phyloP scores from a whole-genome alignment of 2,113 vertebrate species.

The Planiliza haematocheilus region DNA sequence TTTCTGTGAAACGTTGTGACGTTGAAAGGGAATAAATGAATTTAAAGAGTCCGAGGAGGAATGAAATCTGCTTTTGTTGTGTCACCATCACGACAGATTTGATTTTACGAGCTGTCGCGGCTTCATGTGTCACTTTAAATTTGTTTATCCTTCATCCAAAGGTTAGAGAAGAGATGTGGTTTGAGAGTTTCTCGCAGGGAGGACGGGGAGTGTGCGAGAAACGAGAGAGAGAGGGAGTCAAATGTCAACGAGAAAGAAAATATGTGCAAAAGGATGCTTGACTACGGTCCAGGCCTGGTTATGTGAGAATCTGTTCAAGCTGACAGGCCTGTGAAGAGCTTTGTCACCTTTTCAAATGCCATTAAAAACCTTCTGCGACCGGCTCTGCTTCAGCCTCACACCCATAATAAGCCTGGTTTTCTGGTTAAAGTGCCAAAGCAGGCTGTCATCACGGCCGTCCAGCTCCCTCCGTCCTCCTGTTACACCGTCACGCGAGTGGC shows the following conservation, averaged over 20 bases:
- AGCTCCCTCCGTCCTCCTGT: too few species aligned
- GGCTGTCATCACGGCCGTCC: conserved; percentile 5
- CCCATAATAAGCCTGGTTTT: neutral
- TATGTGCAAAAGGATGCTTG: conserved; percentile 4
- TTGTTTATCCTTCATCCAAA: conserved; percentile 1
- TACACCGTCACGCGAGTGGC: too few species aligned
- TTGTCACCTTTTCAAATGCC: conserved; percentile 37
- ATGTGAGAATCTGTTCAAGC: neutral
- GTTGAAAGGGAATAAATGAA: too few species aligned
- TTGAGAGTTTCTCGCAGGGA: neutral
- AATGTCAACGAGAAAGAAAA: conserved; percentile 18
- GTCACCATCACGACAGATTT: neutral
- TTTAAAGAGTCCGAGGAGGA: neutral
- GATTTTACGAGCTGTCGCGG: neutral
- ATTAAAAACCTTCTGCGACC: neutral
- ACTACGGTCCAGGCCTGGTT: neutral
- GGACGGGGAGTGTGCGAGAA: neutral
- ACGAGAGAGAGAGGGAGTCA: neutral
- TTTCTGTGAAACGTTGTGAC: neutral
- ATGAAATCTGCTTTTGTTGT: neutral
- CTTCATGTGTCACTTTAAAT: neutral
- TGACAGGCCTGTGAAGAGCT: conserved; percentile 18
- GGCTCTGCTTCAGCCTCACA: conserved; percentile 2
- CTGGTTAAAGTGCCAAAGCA: neutral
- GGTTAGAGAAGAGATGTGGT: neutral